Evolutionary conservation across 2,797 vertebrate species (phyloP), one percentile per base, ranked within the genome.

Genomic region (Acanthiza pusilla): DNA sequence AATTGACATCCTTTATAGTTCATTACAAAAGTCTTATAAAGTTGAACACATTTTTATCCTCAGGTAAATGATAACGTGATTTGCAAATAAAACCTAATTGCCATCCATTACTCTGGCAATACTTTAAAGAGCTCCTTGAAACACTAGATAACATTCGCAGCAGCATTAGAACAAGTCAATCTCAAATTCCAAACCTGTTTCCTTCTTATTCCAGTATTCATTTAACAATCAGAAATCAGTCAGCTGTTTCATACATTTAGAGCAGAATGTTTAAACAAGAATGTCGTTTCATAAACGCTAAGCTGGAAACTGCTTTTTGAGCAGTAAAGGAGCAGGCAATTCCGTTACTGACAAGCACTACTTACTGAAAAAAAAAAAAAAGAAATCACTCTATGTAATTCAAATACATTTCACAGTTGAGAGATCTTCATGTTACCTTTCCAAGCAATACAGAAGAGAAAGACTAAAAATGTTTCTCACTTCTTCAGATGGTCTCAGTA

Each of bases 351-450:
- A 96, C 74, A 93, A 92, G 93, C n/a, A 60, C 55, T 82, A 72
- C 67, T 95, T 88, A 79, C 7, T 71, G 43, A 14, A 83, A 74
- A 82, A 30, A 36, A 36, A 36, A 81, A 81, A 42, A 34, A 21
- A 53, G 20, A 93, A 77, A 57, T 32, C 50, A 61, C 25, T 75
- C 70, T 17, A 3, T 62, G 73, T 84, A 91, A 90, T 89, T 84
- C 89, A 84, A 90, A 86, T 36, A 76, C 47, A 93, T 95, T 96
- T 96, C 84, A 94, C 88, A 77, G 88, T 65, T 93, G 78, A 92
- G 58, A 66, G 67, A 77, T 43, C 43, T 48, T 63, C 5, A 8
- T 13, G 66, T 77, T 89, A 78, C 10, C 30, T 57, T 85, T 87
- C 72, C 57, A 47, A 54, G 74, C 29, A 82, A 58, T 53, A 79